These are phyloP conservation scores for Nycticebus coucang DNA, from an alignment of 2,113 vertebrate genomes.

Conservation along the genomic window DNA sequence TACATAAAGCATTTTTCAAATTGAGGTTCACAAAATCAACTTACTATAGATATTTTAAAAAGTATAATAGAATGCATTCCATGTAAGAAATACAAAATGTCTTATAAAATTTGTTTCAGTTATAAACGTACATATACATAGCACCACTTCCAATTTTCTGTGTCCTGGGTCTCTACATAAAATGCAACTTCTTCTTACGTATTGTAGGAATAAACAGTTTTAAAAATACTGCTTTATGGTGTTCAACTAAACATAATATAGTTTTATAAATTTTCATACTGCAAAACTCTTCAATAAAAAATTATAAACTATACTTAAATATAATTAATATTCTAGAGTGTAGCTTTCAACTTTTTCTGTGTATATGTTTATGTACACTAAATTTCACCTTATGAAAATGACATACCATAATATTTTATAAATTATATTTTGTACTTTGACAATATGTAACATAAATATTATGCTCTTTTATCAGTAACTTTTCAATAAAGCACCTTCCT, in stretches of 20 bases:
- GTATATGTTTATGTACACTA: neutral
- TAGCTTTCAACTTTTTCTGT: neutral
- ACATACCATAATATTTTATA: neutral
- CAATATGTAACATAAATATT: neutral
- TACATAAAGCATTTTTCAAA: neutral
- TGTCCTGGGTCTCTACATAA: neutral
- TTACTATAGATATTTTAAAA: neutral
- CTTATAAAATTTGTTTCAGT: neutral
- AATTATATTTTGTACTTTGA: neutral
- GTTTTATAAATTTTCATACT: neutral
- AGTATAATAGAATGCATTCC: neutral
- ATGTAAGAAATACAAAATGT: neutral
- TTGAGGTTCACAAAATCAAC: neutral
- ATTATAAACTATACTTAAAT: neutral
- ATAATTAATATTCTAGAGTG: neutral
- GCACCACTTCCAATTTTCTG: neutral
- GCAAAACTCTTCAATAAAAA: neutral
- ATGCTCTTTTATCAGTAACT: neutral
- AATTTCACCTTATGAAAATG: neutral
- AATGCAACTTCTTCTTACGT: neutral
- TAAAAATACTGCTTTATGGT: neutral
- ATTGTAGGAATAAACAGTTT: neutral
- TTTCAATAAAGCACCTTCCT: neutral
- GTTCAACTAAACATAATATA: neutral
- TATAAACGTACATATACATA: neutral